Evolutionary conservation across 2,888 invertebrate species (phyloP).

Genomic region (Ceratothoa steindachneri): DNA sequence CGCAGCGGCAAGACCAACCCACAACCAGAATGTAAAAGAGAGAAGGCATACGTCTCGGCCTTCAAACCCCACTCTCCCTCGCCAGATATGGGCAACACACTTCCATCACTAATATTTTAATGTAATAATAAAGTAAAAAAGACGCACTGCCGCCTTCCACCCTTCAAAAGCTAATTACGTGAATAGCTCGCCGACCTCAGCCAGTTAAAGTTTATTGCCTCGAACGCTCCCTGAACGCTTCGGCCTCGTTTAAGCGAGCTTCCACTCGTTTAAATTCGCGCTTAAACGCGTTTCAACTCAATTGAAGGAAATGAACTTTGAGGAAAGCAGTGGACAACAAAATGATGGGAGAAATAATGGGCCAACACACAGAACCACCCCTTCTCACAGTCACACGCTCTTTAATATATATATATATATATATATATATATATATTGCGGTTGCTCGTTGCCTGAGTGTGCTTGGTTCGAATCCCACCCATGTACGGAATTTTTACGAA

Average conservation of each 20-base stretch:
- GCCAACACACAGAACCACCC: too few relatives aligned
- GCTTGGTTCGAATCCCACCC: too few relatives aligned
- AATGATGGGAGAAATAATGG: not conserved
- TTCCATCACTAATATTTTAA: not conserved
- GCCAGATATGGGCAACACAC: too few relatives aligned
- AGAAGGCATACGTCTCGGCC: too few relatives aligned
- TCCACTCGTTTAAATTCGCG: not conserved
- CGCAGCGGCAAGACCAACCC: too few relatives aligned
- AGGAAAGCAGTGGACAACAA: not conserved
- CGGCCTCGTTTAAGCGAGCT: not conserved
- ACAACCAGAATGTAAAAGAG: too few relatives aligned
- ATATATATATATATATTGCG: too few relatives aligned
- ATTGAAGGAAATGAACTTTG: not conserved
- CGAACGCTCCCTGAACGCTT: not conserved
- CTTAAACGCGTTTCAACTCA: not conserved
- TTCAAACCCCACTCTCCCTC: too few relatives aligned
- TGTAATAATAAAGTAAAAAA: not conserved
- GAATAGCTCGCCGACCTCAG: not conserved
- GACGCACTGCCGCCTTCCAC: not conserved
- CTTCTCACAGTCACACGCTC: too few relatives aligned
- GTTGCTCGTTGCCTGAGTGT: too few relatives aligned
- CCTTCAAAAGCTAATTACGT: slow-evolving; percentile 12
- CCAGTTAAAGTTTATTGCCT: not conserved
- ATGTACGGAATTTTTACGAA: too few relatives aligned
- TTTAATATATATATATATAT: too few relatives aligned